Base-by-base conservation (phyloP, 2,888 invertebrate species). In the Erynnis tages region DNA sequence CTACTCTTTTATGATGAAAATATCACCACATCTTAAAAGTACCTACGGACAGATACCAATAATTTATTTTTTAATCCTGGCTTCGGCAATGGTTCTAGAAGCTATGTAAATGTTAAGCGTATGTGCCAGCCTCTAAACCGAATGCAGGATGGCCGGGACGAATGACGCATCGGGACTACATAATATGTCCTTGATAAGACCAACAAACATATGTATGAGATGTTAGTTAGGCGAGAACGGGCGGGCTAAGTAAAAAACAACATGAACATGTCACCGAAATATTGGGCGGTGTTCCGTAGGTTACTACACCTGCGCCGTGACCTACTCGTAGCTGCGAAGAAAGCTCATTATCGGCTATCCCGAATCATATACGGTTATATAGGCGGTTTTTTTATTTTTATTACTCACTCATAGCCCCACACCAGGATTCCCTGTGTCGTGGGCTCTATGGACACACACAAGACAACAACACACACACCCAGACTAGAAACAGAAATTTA, bases 161-260 rank as follows among this genome's bases (percentile, higher is more conserved):
- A 45, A 59, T 72, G 69, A 72, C 69, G 73, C 70, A 70, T 57
- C 60, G 59, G 56, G 63, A 61, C 67, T 67, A 61, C 64, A 61
- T 68, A 64, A 69, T 60, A 64, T 74, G 78, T 71, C 79, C 78
- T 81, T 79, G 78, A 62, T 63, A 60, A 50, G 49, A 55, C 50
- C 58, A 50, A 57, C 66, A 71, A 79, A 73, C 71, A 76, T 79
- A 79, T 77, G 67, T 69, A 79, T 76, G 65, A 43, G 61, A 65
- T 67, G 61, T 65, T 66, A 68, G 62, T 60, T 59, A 67, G 60
- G 48, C 58, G 38, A 45, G 60, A 53, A 47, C 56, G 60, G 52
- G 48, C 35, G 21, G 14, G 21, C 43, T 35, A 34, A 46, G 21
- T 40, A 27, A 56, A 52, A 56, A 37, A 53, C 44, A 48, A 46